Percentiles rank a stretch among this genome's conserved stretches.
phyloP scores from a whole-genome alignment of 2,888 invertebrate genomes.

The Drosophila mulleri region DNA sequence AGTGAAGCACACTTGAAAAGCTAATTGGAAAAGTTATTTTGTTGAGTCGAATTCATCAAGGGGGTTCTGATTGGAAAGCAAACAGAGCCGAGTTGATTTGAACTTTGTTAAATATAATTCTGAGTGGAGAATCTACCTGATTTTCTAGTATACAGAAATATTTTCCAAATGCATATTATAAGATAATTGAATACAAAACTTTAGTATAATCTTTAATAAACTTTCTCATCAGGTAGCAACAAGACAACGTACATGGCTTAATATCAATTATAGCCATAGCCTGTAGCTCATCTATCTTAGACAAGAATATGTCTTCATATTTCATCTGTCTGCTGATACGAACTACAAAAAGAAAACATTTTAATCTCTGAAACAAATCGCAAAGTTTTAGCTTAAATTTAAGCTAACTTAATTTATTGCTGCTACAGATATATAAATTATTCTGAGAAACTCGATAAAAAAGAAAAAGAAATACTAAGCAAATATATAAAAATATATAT shows the following conservation, averaged over 20 bases:
- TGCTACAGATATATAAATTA: too few relatives aligned
- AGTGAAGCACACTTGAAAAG: slow-evolving; percentile 33
- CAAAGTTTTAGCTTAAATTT: background rate
- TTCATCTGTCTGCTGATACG: background rate
- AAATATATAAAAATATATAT: too few relatives aligned
- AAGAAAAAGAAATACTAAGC: too few relatives aligned
- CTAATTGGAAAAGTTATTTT: slow-evolving; percentile 16
- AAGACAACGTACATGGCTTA: too few relatives aligned
- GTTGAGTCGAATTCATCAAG: background rate
- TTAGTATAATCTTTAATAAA: background rate
- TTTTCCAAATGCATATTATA: background rate
- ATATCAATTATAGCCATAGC: background rate
- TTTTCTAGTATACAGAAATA: too few relatives aligned
- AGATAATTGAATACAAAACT: background rate
- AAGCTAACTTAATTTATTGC: background rate
- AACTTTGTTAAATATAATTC: too few relatives aligned
- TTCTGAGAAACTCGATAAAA: background rate
- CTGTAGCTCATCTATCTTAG: background rate
- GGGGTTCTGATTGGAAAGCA: background rate
- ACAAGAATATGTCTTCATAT: background rate
- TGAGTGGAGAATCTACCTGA: too few relatives aligned
- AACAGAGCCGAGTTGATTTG: background rate
- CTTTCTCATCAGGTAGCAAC: background rate
- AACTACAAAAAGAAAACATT: background rate
- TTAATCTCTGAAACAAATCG: background rate